Evolutionary conservation across 2,113 vertebrate genomes (phyloP).

Genomic region (Odocoileus virginianus): DNA sequence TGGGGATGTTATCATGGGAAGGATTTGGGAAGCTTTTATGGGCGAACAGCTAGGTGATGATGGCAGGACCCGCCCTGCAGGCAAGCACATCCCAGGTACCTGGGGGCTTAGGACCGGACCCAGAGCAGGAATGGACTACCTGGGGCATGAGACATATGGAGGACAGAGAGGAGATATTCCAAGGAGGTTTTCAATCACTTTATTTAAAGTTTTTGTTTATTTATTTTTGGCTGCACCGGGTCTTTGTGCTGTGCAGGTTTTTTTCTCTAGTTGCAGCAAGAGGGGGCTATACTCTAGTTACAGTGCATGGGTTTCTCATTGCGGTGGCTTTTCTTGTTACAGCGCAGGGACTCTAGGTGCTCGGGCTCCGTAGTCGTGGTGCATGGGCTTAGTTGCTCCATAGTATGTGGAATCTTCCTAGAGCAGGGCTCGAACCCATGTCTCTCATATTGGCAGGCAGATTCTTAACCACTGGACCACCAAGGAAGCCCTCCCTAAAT

Average conservation of each 20-base stretch:
- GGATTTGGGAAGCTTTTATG: not conserved
- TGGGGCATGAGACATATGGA: no score
- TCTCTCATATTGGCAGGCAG: accelerated
- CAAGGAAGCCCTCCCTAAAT: not conserved
- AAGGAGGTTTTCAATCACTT: not conserved
- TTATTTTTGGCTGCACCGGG: not conserved
- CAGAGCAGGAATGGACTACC: not conserved
- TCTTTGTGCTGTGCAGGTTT: not conserved
- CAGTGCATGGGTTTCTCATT: not conserved
- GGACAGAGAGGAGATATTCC: not conserved
- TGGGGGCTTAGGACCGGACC: no score
- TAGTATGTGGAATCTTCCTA: not conserved
- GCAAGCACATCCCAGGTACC: not conserved
- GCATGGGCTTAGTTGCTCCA: not conserved
- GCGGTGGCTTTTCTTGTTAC: not conserved
- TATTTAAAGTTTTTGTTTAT: not conserved
- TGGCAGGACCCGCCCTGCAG: not conserved
- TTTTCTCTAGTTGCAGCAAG: not conserved
- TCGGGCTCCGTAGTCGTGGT: not conserved
- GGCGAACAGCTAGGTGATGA: not conserved
- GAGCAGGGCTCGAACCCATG: not conserved
- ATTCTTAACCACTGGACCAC: not conserved
- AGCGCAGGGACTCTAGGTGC: not conserved
- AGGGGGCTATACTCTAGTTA: not conserved
- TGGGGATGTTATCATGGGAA: not conserved